These are phyloP conservation scores for Eidolon helvum DNA, from an alignment of 2,113 vertebrate species.

Conservation along the genomic window DNA sequence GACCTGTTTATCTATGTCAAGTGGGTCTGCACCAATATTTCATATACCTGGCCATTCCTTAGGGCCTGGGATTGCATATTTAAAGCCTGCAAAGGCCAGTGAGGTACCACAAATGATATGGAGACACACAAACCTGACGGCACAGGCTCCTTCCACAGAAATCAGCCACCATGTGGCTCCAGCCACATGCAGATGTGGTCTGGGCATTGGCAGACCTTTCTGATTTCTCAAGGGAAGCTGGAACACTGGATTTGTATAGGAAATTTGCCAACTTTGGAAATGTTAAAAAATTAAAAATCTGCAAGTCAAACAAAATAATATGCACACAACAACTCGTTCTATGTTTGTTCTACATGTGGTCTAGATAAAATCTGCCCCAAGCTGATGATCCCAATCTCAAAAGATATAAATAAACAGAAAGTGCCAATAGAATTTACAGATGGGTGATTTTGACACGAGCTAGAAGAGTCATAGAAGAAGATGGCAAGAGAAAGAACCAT, in stretches of 20 bases:
- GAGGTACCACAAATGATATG: too few relatives aligned
- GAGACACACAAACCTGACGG: neutral
- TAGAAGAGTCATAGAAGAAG: neutral
- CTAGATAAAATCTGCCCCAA: neutral
- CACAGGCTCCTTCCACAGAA: neutral
- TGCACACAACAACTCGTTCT: neutral
- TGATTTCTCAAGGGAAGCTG: neutral
- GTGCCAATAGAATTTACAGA: neutral
- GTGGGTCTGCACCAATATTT: neutral
- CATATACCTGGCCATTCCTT: neutral
- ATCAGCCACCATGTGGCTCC: neutral
- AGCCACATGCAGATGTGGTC: neutral
- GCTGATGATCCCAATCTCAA: neutral
- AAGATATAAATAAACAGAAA: neutral
- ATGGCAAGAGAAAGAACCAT: accelerated
- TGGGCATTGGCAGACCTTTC: neutral
- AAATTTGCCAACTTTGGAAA: neutral
- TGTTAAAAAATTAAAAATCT: neutral
- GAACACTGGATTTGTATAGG: neutral
- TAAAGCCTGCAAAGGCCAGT: neutral
- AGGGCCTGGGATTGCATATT: neutral
- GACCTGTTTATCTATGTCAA: neutral
- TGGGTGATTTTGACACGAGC: neutral
- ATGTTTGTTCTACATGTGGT: neutral
- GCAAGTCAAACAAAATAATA: constrained; percentile 24